phyloP scores from a whole-genome alignment of 2,113 vertebrate genomes.

The Melanocharis versteri region DNA sequence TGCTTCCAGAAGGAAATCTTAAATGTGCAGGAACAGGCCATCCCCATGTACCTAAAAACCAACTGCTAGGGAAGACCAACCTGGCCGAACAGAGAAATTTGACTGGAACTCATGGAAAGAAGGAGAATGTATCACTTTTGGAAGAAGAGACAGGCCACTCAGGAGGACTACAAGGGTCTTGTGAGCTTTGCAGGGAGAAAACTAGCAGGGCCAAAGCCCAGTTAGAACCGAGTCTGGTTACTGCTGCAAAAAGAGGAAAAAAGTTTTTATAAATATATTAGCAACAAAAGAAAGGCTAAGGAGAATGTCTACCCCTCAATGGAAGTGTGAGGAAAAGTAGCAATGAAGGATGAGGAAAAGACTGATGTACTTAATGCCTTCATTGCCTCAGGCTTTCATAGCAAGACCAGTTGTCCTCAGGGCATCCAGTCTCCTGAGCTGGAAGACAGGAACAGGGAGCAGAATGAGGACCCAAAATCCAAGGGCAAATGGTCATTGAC shows the following conservation, averaged over 20 bases:
- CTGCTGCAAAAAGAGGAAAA: background rate
- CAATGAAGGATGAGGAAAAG: background rate
- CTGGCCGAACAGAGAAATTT: background rate
- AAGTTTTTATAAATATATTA: background rate
- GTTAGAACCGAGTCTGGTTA: background rate
- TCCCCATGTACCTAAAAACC: background rate
- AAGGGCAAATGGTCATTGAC: background rate
- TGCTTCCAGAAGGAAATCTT: background rate
- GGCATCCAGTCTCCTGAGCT: background rate
- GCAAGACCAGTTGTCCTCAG: background rate
- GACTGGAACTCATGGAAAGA: background rate
- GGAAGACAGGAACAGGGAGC: background rate
- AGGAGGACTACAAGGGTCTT: background rate
- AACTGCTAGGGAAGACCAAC: background rate
- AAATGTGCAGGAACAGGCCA: background rate
- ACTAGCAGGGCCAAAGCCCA: background rate
- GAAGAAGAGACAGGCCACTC: background rate
- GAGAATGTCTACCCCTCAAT: background rate
- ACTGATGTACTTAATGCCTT: background rate
- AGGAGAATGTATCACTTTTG: background rate
- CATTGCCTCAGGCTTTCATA: background rate
- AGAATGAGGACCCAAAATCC: background rate
- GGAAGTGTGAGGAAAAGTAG: background rate
- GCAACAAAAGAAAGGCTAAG: background rate
- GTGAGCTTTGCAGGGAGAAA: no score